These are phyloP conservation scores for Clarias batrachus DNA, from an alignment of 2,113 vertebrate species.

Conservation along the genomic window DNA sequence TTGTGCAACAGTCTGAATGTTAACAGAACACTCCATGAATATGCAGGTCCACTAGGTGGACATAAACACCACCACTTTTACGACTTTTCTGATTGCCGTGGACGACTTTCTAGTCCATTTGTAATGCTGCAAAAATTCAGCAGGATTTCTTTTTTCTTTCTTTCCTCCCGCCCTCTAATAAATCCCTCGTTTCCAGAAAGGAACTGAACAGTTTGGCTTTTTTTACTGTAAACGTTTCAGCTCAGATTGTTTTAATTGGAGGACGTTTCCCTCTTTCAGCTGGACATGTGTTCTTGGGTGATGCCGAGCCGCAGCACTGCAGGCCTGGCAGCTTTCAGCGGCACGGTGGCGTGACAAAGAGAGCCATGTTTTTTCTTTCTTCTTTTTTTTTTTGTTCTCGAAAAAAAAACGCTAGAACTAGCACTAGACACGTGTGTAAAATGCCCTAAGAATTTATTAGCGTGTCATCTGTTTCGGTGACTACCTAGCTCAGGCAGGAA, in stretches of 20 bases:
- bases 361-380: slow-evolving; percentile 12
- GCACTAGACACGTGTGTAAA: neutral
- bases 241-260: slow-evolving; percentile 53
- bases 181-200: slow-evolving; percentile 40
- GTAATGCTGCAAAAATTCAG: slow-evolving; percentile 45
- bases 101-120: slow-evolving; percentile 32
- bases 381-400: too few relatives aligned
- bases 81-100: slow-evolving; percentile 11
- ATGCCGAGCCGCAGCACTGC: slow-evolving; percentile 25
- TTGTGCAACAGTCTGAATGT: neutral
- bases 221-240: slow-evolving; percentile 49
- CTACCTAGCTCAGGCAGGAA: neutral
- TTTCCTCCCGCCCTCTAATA: slow-evolving; percentile 22
- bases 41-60: neutral
- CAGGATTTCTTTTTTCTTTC: slow-evolving; percentile 17
- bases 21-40: neutral
- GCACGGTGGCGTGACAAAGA: slow-evolving; percentile 28
- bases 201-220: slow-evolving; percentile 38
- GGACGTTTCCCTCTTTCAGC: slow-evolving; percentile 32
- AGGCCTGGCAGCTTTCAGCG: slow-evolving; percentile 32
- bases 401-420: neutral
- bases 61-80: slow-evolving; percentile 8
- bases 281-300: slow-evolving; percentile 39
- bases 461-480: neutral
- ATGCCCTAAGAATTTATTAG: slow-evolving; percentile 13